phyloP scores from a whole-genome alignment of 2,797 vertebrate species.

The Remorina albescens region DNA sequence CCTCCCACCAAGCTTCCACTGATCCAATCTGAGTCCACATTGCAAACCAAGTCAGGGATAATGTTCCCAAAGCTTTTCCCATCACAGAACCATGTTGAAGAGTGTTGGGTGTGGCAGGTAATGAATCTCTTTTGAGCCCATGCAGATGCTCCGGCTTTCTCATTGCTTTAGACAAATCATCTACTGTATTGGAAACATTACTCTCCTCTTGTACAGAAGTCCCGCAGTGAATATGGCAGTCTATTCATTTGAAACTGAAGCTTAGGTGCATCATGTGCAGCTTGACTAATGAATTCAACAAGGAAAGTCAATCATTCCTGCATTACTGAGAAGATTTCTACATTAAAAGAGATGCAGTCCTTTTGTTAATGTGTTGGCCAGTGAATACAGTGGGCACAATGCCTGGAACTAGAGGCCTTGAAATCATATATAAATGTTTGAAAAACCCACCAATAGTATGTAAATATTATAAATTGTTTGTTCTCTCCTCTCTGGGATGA shows the following conservation, averaged over 20 bases:
- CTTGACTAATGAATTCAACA: not conserved
- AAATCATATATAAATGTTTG: not conserved
- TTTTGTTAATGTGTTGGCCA: not conserved
- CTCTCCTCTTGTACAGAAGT: not conserved
- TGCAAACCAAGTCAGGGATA: not conserved
- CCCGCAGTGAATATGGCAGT: not conserved
- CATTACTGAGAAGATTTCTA: not conserved
- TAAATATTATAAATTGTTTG: not conserved
- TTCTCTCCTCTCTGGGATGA: not conserved
- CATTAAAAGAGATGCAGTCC: not conserved
- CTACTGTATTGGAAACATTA: no score
- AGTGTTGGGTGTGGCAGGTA: no score
- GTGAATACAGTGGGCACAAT: not conserved
- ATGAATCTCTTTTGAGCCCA: not conserved
- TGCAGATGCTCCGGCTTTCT: not conserved
- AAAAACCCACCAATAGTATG: not conserved
- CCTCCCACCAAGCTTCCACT: not conserved
- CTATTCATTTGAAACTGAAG: not conserved
- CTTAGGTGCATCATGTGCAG: not conserved
- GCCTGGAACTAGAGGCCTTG: not conserved
- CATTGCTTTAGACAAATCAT: not conserved
- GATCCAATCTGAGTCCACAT: not conserved
- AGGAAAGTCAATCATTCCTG: not conserved
- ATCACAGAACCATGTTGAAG: no score
- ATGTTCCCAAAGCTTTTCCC: no score